Conservation (phyloP, 2,797 vertebrate genomes). For the Chaunax sp. region DNA sequence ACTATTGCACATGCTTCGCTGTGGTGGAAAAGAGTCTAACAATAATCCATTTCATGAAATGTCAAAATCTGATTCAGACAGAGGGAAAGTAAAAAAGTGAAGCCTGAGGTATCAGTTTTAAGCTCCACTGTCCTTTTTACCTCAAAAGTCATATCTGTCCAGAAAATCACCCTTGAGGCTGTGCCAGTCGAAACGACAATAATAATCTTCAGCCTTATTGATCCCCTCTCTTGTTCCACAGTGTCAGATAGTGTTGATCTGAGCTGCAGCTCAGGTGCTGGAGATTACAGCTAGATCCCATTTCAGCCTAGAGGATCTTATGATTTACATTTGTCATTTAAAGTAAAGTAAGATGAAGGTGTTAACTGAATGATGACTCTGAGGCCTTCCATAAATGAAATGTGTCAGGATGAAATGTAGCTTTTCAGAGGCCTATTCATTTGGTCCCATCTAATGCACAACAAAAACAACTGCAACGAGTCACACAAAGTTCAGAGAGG, state of each 20-base stretch:
- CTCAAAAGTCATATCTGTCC: slow-evolving; percentile 6
- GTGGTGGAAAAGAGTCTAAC: too few relatives aligned
- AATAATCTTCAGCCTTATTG: slow-evolving; percentile 50
- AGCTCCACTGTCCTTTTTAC: slow-evolving; percentile 12
- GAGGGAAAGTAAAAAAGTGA: slow-evolving; percentile 3
- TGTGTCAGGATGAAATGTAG: too few relatives aligned
- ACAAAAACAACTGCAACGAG: slow-evolving; percentile 14
- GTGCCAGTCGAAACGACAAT: slow-evolving; percentile 28
- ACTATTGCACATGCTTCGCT: too few relatives aligned
- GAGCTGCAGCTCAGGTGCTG: slow-evolving; percentile 10
- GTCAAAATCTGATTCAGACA: slow-evolving; percentile 22
- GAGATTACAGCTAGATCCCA: slow-evolving; percentile 27
- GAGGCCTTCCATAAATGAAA: too few relatives aligned
- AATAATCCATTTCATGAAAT: background rate
- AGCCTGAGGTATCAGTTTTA: slow-evolving; percentile 20
- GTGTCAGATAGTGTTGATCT: slow-evolving; percentile 34
- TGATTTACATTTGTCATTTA: slow-evolving; percentile 47
- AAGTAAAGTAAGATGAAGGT: slow-evolving; percentile 11
- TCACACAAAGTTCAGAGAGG: background rate
- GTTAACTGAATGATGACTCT: slow-evolving; percentile 32
- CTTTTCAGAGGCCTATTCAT: slow-evolving; percentile 2
- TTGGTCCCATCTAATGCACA: background rate
- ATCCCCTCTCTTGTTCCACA: slow-evolving; percentile 17
- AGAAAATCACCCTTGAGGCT: slow-evolving; percentile 27
- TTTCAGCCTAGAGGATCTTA: slow-evolving; percentile 8